Evolutionary conservation across 2,113 vertebrate species (phyloP).

Genomic region (Ophiodon elongatus): DNA sequence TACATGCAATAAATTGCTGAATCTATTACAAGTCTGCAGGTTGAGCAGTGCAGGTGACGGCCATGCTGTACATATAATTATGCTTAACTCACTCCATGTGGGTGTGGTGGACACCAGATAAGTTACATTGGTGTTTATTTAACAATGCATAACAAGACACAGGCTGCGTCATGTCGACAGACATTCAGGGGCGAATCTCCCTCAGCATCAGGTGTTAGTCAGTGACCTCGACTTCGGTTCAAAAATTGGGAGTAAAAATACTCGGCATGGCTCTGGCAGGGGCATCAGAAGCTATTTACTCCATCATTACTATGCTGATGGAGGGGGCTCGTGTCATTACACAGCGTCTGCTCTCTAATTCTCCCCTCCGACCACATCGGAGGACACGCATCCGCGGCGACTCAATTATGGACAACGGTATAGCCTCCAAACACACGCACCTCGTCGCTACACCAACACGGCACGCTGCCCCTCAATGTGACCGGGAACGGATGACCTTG

Average conservation of each 20-base stretch:
- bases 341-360: conserved; percentile 68
- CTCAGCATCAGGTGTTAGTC: conserved; percentile 80
- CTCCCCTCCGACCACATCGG: conserved; percentile 53
- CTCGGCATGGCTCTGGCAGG: conserved; percentile 15
- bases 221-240: conserved; percentile 73
- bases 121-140: conserved; percentile 28
- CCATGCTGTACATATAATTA: conserved; percentile 1
- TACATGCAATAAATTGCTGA: neutral
- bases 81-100: conserved; percentile 44
- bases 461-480: conserved; percentile 51
- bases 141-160: conserved; percentile 32
- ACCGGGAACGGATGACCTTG: conserved; percentile 77
- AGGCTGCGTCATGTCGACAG: conserved; percentile 63
- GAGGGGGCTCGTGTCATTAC: conserved; percentile 57
- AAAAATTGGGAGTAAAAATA: conserved; percentile 36
- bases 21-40: neutral
- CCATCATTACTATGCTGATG: conserved; percentile 56
- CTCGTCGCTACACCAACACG: conserved; percentile 30
- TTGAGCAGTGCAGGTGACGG: neutral
- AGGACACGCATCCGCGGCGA: conserved; percentile 49
- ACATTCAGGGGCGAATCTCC: conserved; percentile 43
- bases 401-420: conserved; percentile 45
- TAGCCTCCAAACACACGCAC: conserved; percentile 29
- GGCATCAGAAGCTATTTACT: conserved; percentile 9
- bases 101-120: conserved; percentile 59